Conservation (phyloP, 2,113 vertebrate species). For the Triplophysa siluroides region DNA sequence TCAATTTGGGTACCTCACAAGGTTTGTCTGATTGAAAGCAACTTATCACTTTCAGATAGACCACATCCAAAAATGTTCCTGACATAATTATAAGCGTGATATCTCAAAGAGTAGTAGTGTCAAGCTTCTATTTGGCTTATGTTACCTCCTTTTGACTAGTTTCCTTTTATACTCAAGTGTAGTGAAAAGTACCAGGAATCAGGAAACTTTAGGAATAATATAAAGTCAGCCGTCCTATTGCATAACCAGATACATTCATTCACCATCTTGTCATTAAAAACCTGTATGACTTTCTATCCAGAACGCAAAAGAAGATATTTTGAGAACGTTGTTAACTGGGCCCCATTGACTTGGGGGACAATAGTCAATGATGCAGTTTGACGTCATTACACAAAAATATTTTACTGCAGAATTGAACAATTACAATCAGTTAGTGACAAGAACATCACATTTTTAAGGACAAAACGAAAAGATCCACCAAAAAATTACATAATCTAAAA, state of each 20-base stretch:
- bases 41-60: constrained; percentile 26
- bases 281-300: too few species aligned
- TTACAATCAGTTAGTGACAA: not conserved
- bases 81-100: not conserved
- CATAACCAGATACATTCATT: too few species aligned
- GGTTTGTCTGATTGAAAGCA: constrained; percentile 30
- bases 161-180: not conserved
- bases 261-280: too few species aligned
- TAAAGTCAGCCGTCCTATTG: not conserved
- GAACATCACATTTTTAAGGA: not conserved
- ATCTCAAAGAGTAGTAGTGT: too few species aligned
- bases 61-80: not conserved
- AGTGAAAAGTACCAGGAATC: too few species aligned
- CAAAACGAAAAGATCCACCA: not conserved
- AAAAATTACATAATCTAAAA: too few species aligned
- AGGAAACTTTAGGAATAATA: not conserved
- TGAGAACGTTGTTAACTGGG: too few species aligned
- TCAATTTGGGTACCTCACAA: constrained; percentile 52
- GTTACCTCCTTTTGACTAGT: not conserved
- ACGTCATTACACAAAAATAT: not conserved
- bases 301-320: too few species aligned
- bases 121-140: not conserved
- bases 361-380: not conserved
- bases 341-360: not conserved
- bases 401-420: not conserved